Percentiles rank a stretch among this genome's conserved stretches.
These are phyloP conservation scores for Calephelis nemesis DNA, from an alignment of 1,140 invertebrate species.

Conservation along the genomic window DNA sequence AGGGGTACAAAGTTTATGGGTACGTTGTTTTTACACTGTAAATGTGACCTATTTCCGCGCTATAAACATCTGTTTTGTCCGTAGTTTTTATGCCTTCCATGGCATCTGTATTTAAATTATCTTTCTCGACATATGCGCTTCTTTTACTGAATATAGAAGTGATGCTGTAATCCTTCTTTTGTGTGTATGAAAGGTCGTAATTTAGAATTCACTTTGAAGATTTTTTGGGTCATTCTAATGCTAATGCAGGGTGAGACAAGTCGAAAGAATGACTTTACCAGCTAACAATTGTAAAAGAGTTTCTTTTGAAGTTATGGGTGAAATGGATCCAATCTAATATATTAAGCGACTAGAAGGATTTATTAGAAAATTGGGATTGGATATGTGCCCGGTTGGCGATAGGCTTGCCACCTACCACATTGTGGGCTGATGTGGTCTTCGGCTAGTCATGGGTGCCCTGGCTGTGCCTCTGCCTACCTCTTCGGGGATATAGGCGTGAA, in stretches of 20 bases:
- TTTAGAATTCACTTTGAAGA: conserved; percentile 3
- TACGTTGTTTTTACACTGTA: conserved; percentile 31
- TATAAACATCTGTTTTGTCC: conserved; percentile 37
- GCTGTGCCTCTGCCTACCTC: too few species aligned
- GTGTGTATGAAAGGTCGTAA: conserved; percentile 15
- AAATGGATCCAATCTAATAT: too few species aligned
- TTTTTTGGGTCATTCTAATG: background rate
- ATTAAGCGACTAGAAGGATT: too few species aligned
- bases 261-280: background rate
- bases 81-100: conserved; percentile 36
- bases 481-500: too few species aligned
- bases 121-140: conserved; percentile 25
- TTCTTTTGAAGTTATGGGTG: too few species aligned
- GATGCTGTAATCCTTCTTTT: conserved; percentile 32
- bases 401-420: too few species aligned
- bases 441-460: too few species aligned
- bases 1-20: conserved; percentile 25
- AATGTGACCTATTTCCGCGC: conserved; percentile 40
- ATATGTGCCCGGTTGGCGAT: too few species aligned
- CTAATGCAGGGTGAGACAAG: background rate
- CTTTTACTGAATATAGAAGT: conserved; percentile 30
- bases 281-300: background rate
- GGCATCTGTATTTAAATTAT: conserved; percentile 40
- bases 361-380: too few species aligned
- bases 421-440: too few species aligned